These are phyloP conservation scores for Sternotherus odoratus DNA, from an alignment of 2,797 vertebrate species.

Conservation along the genomic window DNA sequence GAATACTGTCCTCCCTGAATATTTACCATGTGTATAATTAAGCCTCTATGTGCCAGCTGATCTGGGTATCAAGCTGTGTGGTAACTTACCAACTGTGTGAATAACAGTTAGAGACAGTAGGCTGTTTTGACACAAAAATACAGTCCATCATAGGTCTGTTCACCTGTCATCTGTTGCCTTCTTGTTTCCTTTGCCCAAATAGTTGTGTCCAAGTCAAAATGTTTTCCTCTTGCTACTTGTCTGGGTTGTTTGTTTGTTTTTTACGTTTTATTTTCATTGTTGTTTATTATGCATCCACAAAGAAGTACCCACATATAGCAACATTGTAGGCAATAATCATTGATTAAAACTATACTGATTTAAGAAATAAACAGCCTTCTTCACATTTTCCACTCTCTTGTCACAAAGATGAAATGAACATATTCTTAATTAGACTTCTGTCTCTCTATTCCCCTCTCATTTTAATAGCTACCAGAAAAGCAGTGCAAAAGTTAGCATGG, in stretches of 20 bases:
- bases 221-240: slow-evolving; percentile 66
- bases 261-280: slow-evolving; percentile 60
- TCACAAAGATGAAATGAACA: slow-evolving; percentile 49
- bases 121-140: slow-evolving; percentile 71
- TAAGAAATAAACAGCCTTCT: slow-evolving; percentile 58
- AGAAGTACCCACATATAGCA: slow-evolving; percentile 58
- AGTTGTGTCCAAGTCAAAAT: slow-evolving; percentile 65
- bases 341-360: slow-evolving; percentile 27
- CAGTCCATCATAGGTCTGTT: slow-evolving; percentile 72
- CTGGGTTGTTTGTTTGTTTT: slow-evolving; percentile 44
- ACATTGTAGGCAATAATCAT: slow-evolving; percentile 12
- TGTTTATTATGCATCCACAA: slow-evolving; percentile 54
- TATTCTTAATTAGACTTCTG: slow-evolving; percentile 56
- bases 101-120: slow-evolving; percentile 69
- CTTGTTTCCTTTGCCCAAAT: slow-evolving; percentile 64
- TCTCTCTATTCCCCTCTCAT: slow-evolving; percentile 4
- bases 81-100: slow-evolving; percentile 65
- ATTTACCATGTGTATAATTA: slow-evolving; percentile 68
- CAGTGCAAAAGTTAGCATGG: slow-evolving; percentile 39
- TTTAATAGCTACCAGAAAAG: slow-evolving; percentile 41
- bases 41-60: slow-evolving; percentile 61
- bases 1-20: background rate
- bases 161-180: slow-evolving; percentile 74
- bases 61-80: slow-evolving; percentile 66
- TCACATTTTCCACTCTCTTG: slow-evolving; percentile 49